phyloP scores from a whole-genome alignment of 2,797 vertebrate species.

The Mormyrus proboscirostris region DNA sequence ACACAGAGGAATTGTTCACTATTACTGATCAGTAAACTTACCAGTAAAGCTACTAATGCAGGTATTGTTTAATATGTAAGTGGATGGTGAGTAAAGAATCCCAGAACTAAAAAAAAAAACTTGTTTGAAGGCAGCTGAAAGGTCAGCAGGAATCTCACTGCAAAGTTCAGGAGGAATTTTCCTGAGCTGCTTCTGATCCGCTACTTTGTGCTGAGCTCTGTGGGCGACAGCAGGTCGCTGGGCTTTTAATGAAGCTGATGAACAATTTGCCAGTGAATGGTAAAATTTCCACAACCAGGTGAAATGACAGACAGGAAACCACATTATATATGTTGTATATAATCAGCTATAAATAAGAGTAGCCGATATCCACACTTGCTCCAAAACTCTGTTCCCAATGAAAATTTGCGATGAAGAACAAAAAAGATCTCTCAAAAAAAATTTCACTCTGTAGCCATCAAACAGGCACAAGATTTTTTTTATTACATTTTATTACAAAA shows the following conservation, averaged over 20 bases:
- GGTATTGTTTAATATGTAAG: background rate
- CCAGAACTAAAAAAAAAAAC: background rate
- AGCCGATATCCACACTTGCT: background rate
- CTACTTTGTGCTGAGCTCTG: background rate
- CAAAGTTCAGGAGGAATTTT: background rate
- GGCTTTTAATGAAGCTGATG: background rate
- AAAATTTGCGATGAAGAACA: background rate
- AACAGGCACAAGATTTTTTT: background rate
- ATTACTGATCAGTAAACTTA: background rate
- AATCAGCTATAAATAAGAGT: background rate
- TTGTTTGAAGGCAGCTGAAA: background rate
- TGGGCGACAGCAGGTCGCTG: background rate
- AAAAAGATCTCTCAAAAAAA: background rate
- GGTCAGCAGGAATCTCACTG: background rate
- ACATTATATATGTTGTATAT: background rate
- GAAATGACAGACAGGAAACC: background rate
- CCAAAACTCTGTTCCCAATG: background rate
- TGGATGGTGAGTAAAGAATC: background rate
- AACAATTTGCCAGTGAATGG: background rate
- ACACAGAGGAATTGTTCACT: background rate
- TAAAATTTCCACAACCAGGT: background rate
- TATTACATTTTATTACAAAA: conserved; percentile 48
- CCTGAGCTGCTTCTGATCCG: background rate
- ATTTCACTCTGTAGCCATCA: background rate
- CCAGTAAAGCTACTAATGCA: background rate